Base-by-base conservation (phyloP, 2,888 invertebrate species). In the Xestobium rufovillosum region DNA sequence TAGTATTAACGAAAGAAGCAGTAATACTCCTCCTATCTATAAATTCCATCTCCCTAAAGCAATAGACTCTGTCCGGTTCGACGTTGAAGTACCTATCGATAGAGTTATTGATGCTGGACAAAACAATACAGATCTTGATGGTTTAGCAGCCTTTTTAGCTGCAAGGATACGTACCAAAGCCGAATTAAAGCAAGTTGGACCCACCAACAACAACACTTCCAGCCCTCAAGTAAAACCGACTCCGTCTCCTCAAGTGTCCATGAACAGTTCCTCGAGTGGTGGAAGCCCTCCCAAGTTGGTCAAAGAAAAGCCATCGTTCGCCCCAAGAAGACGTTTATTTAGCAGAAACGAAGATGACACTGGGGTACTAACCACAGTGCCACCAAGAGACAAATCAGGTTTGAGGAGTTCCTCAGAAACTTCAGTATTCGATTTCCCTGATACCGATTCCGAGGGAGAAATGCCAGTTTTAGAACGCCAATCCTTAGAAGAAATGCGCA, bases 161-260 rank as follows among this genome's bases (percentile, higher is more conserved):
- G 78, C 84, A 8, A 72, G 87, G 55, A 88, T 89, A 54, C 72
- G 88, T 47, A 90, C 89, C 3, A 89, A 89, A 67, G 89, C 85
- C 2, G 89, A 89, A 65, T 66, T 88, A 26, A 90, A 89, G 64
- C 66, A 67, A 49, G 61, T 63, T 2, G 54, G 54, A 14, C 46
- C 55, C 12, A 34, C 47, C n/a, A 51, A 55, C 39, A 44, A 49
- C 15, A 48, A 46, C 35, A 44, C 49, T 13, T 30, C 37, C 12
- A 40, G 41, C 17, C 45, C 48, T 34, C 67, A 66, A 39, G 51
- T 49, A 14, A 40, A 19, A n/a, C 34, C 43, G 6, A 32, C 38
- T 15, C 30, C n/a, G 42, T 41, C 14, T 42, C 39, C 12, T 26
- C 34, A 3, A 29, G 35, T 30, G 23, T 17, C 30, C 14, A 42